Evolutionary conservation across 2,797 vertebrate genomes (phyloP), one percentile per base, ranked within the genome.

Genomic region (Sebastes taczanowskii): DNA sequence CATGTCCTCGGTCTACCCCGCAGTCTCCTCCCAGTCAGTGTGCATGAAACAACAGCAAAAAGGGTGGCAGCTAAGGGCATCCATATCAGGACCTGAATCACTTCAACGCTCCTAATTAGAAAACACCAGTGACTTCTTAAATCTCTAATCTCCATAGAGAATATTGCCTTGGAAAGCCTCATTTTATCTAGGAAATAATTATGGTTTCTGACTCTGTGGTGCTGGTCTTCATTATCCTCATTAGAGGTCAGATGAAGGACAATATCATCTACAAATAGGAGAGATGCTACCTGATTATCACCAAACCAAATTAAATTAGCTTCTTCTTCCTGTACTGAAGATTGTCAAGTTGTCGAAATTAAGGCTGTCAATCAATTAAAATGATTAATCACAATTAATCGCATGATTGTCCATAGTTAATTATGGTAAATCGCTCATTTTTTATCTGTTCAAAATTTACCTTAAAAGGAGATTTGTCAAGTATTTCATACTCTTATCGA

Each of bases 21-120:
- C 4, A 23, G 42, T 53, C 32, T 46, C 11, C 20, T 23, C 35
- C 16, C 18, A 38, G 73, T 11, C 32, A 64, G 5, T 4, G 8
- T 30, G 58, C 22, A 58, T 60, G 16, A 77, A 77, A 69, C 52
- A 77, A 20, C n/a, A 23, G 25, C 64, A 63, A 63, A 63, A 63
- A 63, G 2, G 3, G 9, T 34, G 14, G 18, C 49, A 76, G 52
- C 38, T n/a, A 59, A n/a, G 13, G 13, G 27, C 58, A 14, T 30
- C n/a, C 1, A 46, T 20, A 64, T 49, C 27, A 53, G 30, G n/a
- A 25, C 38, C 9, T 7, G 11, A 64, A 38, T 68, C 73, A 34
- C 53, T 38, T 69, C 6, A 67, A 6, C 0, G 3, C 20, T 60
- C 55, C 22, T n/a, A 34, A 49, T 68, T 67, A 56, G 18, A 61